Base-by-base conservation (phyloP, 64 coral and sea anemone genomes). In the Orbicella faveolata region DNA sequence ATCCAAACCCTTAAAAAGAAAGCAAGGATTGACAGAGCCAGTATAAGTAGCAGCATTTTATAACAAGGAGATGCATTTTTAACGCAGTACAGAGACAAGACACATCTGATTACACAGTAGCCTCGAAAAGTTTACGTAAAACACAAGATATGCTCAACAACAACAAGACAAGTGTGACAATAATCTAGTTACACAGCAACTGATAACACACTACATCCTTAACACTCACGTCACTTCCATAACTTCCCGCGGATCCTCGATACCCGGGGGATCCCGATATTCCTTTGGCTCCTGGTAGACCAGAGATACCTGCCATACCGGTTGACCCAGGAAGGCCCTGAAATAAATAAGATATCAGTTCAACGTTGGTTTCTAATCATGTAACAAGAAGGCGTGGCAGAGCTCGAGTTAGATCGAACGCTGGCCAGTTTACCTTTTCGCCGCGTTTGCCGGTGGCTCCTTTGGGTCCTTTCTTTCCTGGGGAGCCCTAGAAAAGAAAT, bases 381-480 rank as follows among this genome's bases (percentile, higher is more conserved):
- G 9, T 23, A 69, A 23, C 2, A n/a, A 8, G 6, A 69, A 69
- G 21, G 20, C 8, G 66, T 23, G 25, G 23, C 21, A n/a, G 21
- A 69, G 23, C 9, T 10, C 30, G 9, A n/a, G 4, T 9, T n/a
- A n/a, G n/a, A n/a, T n/a, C n/a, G 25, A 3, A 3, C 3, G 19
- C 9, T 69, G 9, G 5, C 54, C 54, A 57, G 8, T 57, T 69
- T 69, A 84, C 81, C 44, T 81, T 90, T 61, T 54, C 54, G 18
- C 78, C 88, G 34, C 63, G 77, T 55, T 61, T 81, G 73, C 88
- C 88, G 61, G 88, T 15, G 5, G 16, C 26, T 23, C 88, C 88
- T 17, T 74, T 20, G 34, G 35, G 64, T 61, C 88, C 88, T 39
- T 18, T 73, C 34, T 36, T 73, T 34, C 88, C 88, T 20, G 15